Conservation (phyloP, 1,140 invertebrate species). For the Himalopsyche phryganea region DNA sequence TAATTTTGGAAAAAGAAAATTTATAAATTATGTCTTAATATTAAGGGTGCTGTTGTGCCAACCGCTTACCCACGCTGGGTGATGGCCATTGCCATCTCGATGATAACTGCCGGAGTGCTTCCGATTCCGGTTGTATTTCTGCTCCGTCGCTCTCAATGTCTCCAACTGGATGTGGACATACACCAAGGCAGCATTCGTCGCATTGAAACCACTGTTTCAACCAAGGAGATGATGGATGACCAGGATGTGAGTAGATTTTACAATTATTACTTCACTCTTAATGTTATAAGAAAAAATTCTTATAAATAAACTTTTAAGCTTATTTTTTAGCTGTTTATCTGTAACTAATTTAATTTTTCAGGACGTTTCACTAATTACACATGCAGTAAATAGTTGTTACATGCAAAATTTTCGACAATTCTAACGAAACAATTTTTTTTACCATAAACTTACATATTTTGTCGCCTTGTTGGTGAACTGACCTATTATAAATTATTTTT, state of each 20-base stretch:
- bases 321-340: neutral
- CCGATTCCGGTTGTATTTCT: slow-evolving; percentile 83
- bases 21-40: too few species aligned
- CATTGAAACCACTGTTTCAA: slow-evolving; percentile 85
- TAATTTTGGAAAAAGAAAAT: too few species aligned
- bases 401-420: neutral
- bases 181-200: slow-evolving; percentile 83
- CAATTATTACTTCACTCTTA: slow-evolving; percentile 5
- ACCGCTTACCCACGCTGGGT: slow-evolving; percentile 82
- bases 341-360: neutral
- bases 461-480: too few species aligned
- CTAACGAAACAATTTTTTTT: neutral
- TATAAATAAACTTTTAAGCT: neutral
- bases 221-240: slow-evolving; percentile 88
- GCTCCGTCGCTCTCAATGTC: slow-evolving; percentile 76
- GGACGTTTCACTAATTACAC: slow-evolving; percentile 12
- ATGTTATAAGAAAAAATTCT: slow-evolving; percentile 2
- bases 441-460: too few species aligned
- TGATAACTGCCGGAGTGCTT: slow-evolving; percentile 75
- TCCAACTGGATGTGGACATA: slow-evolving; percentile 79
- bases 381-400: neutral
- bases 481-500: too few species aligned
- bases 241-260: slow-evolving; percentile 73
- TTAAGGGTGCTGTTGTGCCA: slow-evolving; percentile 69
- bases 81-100: slow-evolving; percentile 68